A percentile compares a stretch with the other conserved stretches of the same genome.
These are phyloP conservation scores for Zapornia atra DNA, from an alignment of 2,113 vertebrate species.

Conservation along the genomic window DNA sequence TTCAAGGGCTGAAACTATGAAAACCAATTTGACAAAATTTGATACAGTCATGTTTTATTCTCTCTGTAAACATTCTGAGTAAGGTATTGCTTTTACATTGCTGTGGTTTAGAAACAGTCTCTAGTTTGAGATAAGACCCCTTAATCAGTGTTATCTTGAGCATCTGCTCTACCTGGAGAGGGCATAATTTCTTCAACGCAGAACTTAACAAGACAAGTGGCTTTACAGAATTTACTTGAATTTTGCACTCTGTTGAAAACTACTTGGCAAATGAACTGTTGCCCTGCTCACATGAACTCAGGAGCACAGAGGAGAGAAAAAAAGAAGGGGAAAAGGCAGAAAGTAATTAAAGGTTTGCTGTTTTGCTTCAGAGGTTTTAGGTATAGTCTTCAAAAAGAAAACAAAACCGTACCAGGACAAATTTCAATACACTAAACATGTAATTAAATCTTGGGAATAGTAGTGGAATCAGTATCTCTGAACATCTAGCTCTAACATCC, in stretches of 20 bases:
- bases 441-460: neutral
- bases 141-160: neutral
- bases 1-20: neutral
- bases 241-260: neutral
- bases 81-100: neutral
- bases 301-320: neutral
- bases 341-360: neutral
- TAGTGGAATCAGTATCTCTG: neutral
- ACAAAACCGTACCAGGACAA: neutral
- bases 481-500: neutral
- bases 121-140: neutral
- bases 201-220: too few species aligned
- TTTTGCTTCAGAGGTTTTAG: neutral
- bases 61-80: neutral
- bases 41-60: neutral
- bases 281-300: neutral
- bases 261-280: neutral
- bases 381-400: neutral
- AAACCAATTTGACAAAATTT: neutral
- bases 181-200: accelerated
- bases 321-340: neutral
- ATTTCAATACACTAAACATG: neutral
- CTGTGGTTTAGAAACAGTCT: neutral
- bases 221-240: neutral
- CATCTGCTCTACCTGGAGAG: neutral